Evolutionary conservation across 2,797 vertebrate genomes (phyloP), one percentile per base, ranked within the genome.

Genomic region (Varecia variegata): DNA sequence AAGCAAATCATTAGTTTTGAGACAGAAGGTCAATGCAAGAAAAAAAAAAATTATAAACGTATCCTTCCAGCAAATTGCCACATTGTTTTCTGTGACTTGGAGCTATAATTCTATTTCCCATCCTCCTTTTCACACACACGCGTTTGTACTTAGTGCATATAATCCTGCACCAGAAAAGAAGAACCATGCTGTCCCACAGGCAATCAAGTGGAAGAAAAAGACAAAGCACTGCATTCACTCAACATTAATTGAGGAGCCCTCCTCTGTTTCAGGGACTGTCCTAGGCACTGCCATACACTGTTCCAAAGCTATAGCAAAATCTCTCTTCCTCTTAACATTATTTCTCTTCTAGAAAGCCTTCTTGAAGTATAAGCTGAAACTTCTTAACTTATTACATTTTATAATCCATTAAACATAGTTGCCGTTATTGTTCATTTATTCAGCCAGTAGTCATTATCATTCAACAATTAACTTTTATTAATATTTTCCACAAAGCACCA

Each of bases 1-100:
- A 95, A 82, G 83, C 45, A 95, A 80, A 92, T 86, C 45, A 93
- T 92, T 87, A 91, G 40, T 70, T 90, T 94, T 38, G 47, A 92
- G 81, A 82, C 79, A 95, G 79, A 82, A 88, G 56, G 25, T 97
- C 50, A 84, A 54, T 93, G 67, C 38, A 88, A 50, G 56, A 68
- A 87, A 90, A 93, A 67, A 27, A 50, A 68, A 40, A 47, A 85
- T 80, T 76, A 95, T 65, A 35, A 47, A 1, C 70, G 4, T 35
- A 30, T 89, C 52, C 40, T 90, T 76, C 25, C 35, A 82, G 35
- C 15, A 74, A 82, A 47, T 45, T 23, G 30, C 38, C 82, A 3
- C 47, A 45, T 70, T 88, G 9, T 85, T 92, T 43, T 70, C 68
- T 38, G 3, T 65, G 18, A 67, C 21, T 11, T 3, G 14, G 10